Base-by-base conservation (phyloP, 2,113 vertebrate species). In the Cyanoliseus patagonus region DNA sequence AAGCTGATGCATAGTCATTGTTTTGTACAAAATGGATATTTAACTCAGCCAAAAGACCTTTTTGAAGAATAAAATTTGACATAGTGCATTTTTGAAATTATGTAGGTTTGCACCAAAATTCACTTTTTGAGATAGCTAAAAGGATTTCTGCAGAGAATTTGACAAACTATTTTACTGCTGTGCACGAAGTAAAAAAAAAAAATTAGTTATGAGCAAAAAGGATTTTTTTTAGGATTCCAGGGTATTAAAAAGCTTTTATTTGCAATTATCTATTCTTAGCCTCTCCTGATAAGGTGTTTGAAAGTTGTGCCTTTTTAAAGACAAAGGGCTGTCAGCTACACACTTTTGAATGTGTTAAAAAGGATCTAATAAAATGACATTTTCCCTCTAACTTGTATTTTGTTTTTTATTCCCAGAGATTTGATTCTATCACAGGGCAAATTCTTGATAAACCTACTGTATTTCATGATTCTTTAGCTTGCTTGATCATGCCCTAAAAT, bases 21-120 rank as follows among this genome's bases (percentile, higher is more conserved):
- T 98, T 98, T 98, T 97, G 89, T 79, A 96, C 95, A 97, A 97
- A 98, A 98, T 95, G 92, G 91, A 96, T 97, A 97, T 97, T 98
- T 95, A 98, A 97, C 88, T 95, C 96, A 95, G 62, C 75, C 94
- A 94, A 96, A 98, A 98, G 81, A 83, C 52, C 70, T 96, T 97
- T 97, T 53, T 92, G 86, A 96, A 97, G 95, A 97, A 97, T 86
- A 96, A 98, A 97, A 97, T 97, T 97, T 97, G 94, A 96, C 92
- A 96, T 96, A 97, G 94, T 94, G 94, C 96, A 96, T 94, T 97
- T 98, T 97, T 98, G 68, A 97, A 98, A 95, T 92, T 95, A 97
- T 92, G 74, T 74, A 92, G 44, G 57, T 86, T 86, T 97, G 53
- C 91, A 96, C 62, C 64, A 95, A 97, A 97, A 97, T 92, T 84